Percentiles rank a stretch among this genome's conserved stretches.
Evolutionary conservation across 2,797 vertebrate species (phyloP).

Genomic region (Botia almorhae): DNA sequence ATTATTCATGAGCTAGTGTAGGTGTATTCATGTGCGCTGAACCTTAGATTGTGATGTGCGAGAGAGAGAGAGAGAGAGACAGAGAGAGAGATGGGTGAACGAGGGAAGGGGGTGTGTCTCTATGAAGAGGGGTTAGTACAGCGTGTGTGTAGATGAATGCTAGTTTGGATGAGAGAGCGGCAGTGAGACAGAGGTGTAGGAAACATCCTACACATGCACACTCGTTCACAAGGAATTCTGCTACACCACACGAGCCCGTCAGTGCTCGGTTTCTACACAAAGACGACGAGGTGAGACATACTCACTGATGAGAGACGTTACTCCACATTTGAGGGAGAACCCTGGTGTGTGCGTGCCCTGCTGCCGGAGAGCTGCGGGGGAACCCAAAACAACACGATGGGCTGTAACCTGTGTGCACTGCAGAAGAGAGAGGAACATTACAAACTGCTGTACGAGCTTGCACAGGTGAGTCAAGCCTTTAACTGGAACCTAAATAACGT

Average conservation of each 20-base stretch:
- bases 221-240: constrained; percentile 17
- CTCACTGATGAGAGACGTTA: constrained; percentile 91
- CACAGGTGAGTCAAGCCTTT: constrained; percentile 85
- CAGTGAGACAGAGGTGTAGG: constrained; percentile 38
- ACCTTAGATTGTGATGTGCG: constrained; percentile 63
- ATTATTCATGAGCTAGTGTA: constrained; percentile 89
- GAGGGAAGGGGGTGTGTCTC: constrained; percentile 56
- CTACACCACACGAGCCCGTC: neutral
- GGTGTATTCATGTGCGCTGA: constrained; percentile 88
- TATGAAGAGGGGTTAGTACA: constrained; percentile 45
- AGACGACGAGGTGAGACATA: constrained; percentile 76
- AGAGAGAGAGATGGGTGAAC: constrained; percentile 37
- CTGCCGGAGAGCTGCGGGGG: constrained; percentile 78
- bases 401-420: constrained; percentile 99
- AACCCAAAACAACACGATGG: constrained; percentile 83
- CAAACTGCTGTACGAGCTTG: constrained; percentile 99
- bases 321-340: constrained; percentile 88
- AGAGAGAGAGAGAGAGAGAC: constrained; percentile 10
- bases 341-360: constrained; percentile 75
- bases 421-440: constrained; percentile 99
- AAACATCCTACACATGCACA: constrained; percentile 44
- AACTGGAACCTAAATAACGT: neutral
- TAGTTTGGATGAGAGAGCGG: constrained; percentile 46
- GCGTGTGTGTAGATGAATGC: constrained; percentile 39
- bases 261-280: constrained; percentile 10